Percentiles rank a stretch among this genome's conserved stretches.
phyloP scores from a whole-genome alignment of 2,888 invertebrate species.

The Agonopterix arenella region DNA sequence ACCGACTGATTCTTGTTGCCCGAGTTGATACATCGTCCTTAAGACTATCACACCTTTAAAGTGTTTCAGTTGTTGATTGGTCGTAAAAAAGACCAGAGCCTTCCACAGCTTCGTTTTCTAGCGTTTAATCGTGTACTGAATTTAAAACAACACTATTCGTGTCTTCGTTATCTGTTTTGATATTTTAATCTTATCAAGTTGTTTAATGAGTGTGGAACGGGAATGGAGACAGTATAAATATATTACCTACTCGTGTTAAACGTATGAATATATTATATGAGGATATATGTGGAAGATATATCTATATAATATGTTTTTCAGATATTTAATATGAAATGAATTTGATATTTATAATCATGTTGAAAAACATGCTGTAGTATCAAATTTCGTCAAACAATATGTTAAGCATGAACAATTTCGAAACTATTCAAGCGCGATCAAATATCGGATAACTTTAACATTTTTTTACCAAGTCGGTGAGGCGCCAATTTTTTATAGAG shows the following conservation, averaged over 20 bases:
- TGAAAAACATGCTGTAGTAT: constrained; percentile 28
- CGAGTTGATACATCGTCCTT: background rate
- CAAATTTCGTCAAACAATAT: constrained; percentile 33
- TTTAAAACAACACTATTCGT: constrained; percentile 12
- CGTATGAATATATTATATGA: background rate
- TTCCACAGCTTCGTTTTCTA: constrained; percentile 3
- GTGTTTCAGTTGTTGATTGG: no score
- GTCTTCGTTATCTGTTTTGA: constrained; percentile 30
- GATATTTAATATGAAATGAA: constrained; percentile 8
- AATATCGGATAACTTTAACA: constrained; percentile 41
- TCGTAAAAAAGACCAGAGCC: no score
- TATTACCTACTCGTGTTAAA: constrained; percentile 30
- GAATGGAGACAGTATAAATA: constrained; percentile 30
- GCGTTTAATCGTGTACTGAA: constrained; percentile 9
- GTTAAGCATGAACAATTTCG: constrained; percentile 45
- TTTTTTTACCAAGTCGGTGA: constrained; percentile 30
- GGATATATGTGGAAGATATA: no score
- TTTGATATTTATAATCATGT: constrained; percentile 21
- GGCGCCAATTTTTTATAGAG: constrained; percentile 54
- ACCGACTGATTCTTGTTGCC: no score
- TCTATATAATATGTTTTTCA: background rate
- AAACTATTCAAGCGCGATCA: constrained; percentile 46
- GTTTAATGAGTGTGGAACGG: constrained; percentile 33
- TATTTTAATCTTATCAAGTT: constrained; percentile 43
- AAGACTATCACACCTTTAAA: no score